Evolutionary conservation across 1,140 invertebrate species (phyloP), one percentile per base, ranked within the genome.

Genomic region (Ceratina calcarata): DNA sequence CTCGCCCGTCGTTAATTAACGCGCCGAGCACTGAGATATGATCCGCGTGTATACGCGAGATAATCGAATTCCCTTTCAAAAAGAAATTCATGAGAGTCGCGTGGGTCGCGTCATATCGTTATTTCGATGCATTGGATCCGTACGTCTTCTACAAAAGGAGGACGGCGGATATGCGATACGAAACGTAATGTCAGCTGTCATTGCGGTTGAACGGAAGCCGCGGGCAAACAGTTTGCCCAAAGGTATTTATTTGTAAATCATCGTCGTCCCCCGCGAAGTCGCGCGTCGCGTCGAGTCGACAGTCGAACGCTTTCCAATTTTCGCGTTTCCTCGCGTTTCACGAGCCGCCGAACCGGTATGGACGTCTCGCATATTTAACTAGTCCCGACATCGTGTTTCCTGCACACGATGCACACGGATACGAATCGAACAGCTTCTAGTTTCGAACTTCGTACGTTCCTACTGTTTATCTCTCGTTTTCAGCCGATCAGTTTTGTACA

Each of bases 241-340:
- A 51, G 66, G 16, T 69, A 69, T 70, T 77, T 77, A 61, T 70
- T 77, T 61, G 49, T 18, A 60, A 69, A 70, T 77, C 55, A 58
- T 76, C 32, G 22, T 45, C 10, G 37, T 45, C 37, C 37, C n/a
- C 37, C 10, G 37, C 37, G 37, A n/a, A 45, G 37, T 45, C 37
- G 37, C 37, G 37, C 18, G 18, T 60, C 64, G 65, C 20, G 73
- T 76, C 66, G 20, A 61, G 22, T 61, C 7, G 74, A 51, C 64
- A 60, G 18, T 10, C 49, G 24, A 18, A 66, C 16, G 49, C 24
- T 22, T 60, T 77, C 57, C 74, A 69, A 77, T 77, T 77, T 70
- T 61, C 66, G 66, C 2, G 4, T 32, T 45, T 60, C 12, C 27
- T 55, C 68, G 10, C 24, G 32, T 70, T 57, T 55, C 24, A 55